Evolutionary conservation across 2,797 vertebrate species (phyloP), one percentile per base, ranked within the genome.

Genomic region (Gallinago solitaria): DNA sequence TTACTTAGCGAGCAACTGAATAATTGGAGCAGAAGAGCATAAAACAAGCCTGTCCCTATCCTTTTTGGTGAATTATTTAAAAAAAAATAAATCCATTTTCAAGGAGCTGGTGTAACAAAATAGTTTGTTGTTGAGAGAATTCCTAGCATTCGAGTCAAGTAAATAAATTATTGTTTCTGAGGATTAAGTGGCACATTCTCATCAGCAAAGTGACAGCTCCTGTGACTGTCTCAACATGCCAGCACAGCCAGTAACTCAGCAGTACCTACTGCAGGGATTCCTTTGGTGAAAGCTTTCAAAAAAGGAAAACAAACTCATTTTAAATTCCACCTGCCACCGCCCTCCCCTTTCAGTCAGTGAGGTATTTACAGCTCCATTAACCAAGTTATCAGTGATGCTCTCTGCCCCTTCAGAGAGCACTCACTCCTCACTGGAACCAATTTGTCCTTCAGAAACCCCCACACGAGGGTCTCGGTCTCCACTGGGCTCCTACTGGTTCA

Each of bases 21-120:
- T 51, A 94, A 94, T 16, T 95, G 17, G 16, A 96, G 92, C 88
- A 96, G 95, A 94, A 93, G 39, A 93, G 83, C 86, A 89, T 6
- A 35, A 71, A 92, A 56, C 86, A 70, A 77, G 54, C 30, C 86
- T 35, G 51, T 39, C 67, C 77, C 45, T 11, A 67, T 45, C 19
- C 67, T 54, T 63, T 47, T 9, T 41, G 67, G 84, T 85, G 81
- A 90, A 93, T 71, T 80, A 87, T 83, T 92, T 27, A 76, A 60
- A 63, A 53, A 53, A 63, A 50, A 54, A 32, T 87, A 89, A 91
- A 80, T 24, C 54, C 23, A 50, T 94, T 94, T 96, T 53, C 78
- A 37, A 78, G 25, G 37, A 68, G 43, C 33, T 51, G 43, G 20
- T 60, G 30, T 64, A 85, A 92, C 91, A 95, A 92, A 95, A 78